phyloP scores from a whole-genome alignment of 2,797 vertebrate genomes.

The Sparidentex hasta region DNA sequence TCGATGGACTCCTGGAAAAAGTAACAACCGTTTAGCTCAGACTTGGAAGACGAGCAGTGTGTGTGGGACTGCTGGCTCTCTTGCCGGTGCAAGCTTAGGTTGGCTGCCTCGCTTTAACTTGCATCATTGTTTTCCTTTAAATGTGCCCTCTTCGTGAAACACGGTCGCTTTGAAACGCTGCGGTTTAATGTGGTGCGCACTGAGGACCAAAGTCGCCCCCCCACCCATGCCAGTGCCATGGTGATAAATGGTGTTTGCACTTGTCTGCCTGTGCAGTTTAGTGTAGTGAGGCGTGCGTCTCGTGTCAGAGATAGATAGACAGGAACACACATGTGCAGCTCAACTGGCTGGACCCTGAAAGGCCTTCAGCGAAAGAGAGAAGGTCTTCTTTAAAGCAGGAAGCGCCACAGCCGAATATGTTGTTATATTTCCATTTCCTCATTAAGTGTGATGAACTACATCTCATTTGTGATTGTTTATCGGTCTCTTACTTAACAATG shows the following conservation, averaged over 20 bases:
- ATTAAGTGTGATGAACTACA: not conserved
- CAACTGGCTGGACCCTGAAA: constrained; percentile 18
- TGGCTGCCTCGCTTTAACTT: constrained; percentile 34
- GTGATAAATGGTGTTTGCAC: constrained; percentile 79
- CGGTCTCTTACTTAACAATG: not conserved
- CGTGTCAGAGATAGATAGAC: constrained; percentile 58
- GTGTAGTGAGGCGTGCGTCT: constrained; percentile 68
- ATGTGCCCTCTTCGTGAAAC: constrained; percentile 40
- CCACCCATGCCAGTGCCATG: constrained; percentile 52
- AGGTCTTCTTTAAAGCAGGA: not conserved
- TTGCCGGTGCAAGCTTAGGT: constrained; percentile 38
- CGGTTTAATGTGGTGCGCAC: constrained; percentile 54
- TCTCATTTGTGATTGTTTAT: not conserved
- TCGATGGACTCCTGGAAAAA: constrained; percentile 58
- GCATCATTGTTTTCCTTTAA: constrained; percentile 40
- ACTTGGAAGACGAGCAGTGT: constrained; percentile 46
- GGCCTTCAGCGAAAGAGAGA: constrained; percentile 5
- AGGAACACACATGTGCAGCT: constrained; percentile 18
- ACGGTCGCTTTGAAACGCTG: constrained; percentile 37
- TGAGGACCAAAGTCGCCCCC: constrained; percentile 55
- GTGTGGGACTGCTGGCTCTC: constrained; percentile 36
- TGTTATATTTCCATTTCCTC: constrained; percentile 1
- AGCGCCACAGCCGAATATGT: not conserved
- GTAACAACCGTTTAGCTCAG: constrained; percentile 66
- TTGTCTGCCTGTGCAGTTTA: constrained; percentile 63